Conservation (phyloP, 2,888 invertebrate species). For the Clistopyga incitator region DNA sequence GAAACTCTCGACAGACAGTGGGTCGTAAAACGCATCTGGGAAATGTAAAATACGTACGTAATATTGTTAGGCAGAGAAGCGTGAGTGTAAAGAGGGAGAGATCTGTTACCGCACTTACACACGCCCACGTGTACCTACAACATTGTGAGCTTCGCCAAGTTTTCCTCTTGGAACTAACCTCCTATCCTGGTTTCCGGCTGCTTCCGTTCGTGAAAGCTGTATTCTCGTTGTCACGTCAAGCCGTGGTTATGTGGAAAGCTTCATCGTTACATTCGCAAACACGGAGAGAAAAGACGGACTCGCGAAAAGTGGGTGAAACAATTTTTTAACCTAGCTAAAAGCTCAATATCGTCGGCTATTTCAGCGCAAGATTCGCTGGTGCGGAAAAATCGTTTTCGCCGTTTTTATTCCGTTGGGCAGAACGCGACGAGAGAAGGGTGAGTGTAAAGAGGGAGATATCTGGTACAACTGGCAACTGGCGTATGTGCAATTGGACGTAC, state of each 20-base stretch:
- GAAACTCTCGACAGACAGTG: slow-evolving; percentile 65
- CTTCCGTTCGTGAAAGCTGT: no score
- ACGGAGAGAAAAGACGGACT: no score
- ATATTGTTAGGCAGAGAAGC: slow-evolving; percentile 66
- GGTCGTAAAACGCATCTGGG: slow-evolving; percentile 72
- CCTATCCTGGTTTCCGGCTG: background rate
- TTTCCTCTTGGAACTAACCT: slow-evolving; percentile 20
- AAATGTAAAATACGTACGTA: slow-evolving; percentile 72
- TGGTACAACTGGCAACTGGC: slow-evolving; percentile 30
- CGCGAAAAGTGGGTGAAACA: no score
- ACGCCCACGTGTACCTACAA: background rate
- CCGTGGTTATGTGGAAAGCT: no score
- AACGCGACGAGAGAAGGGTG: no score
- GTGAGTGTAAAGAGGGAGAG: slow-evolving; percentile 47
- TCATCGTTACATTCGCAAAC: no score
- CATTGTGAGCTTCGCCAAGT: slow-evolving; percentile 7
- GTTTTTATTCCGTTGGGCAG: no score
- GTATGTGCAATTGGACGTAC: background rate
- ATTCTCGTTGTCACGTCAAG: no score
- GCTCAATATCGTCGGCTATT: no score
- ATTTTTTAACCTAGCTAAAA: no score
- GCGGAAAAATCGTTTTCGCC: no score
- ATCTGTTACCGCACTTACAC: slow-evolving; percentile 39
- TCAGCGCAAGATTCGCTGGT: no score
- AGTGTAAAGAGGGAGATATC: slow-evolving; percentile 46